Conservation (phyloP, 2,113 vertebrate genomes). For the Petaurus breviceps region DNA sequence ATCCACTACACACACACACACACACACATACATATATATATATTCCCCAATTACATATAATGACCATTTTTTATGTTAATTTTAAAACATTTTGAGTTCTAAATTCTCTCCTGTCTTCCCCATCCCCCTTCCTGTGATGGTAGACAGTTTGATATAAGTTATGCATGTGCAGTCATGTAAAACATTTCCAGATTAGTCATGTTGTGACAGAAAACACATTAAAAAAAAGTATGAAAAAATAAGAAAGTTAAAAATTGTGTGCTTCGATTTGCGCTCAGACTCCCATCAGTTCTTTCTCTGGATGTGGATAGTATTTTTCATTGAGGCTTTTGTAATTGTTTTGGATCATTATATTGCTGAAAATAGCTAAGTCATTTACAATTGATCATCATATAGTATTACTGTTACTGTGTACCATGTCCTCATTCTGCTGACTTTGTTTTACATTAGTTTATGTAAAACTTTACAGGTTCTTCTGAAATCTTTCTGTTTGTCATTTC, state of each 20-base stretch:
- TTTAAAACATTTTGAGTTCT: not conserved
- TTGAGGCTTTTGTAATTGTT: no score
- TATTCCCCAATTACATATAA: not conserved
- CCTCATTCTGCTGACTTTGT: not conserved
- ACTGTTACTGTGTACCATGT: not conserved
- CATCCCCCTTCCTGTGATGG: not conserved
- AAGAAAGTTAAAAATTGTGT: not conserved
- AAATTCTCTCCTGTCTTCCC: not conserved
- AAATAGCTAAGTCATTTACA: not conserved
- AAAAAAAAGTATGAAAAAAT: no score
- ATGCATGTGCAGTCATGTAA: not conserved
- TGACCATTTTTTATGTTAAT: not conserved
- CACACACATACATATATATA: not conserved
- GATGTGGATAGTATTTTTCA: not conserved
- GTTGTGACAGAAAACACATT: not conserved
- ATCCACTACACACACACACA: not conserved
- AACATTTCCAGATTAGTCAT: not conserved
- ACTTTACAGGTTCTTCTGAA: not conserved
- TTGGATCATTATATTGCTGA: not conserved
- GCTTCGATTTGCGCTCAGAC: not conserved
- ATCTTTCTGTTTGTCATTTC: conserved; percentile 1
- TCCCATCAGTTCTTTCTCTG: no score
- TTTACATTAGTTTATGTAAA: not conserved
- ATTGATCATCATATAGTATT: not conserved
- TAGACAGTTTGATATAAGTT: not conserved